Base-by-base conservation (phyloP, 2,797 vertebrate species). In the Channallabes apus region DNA sequence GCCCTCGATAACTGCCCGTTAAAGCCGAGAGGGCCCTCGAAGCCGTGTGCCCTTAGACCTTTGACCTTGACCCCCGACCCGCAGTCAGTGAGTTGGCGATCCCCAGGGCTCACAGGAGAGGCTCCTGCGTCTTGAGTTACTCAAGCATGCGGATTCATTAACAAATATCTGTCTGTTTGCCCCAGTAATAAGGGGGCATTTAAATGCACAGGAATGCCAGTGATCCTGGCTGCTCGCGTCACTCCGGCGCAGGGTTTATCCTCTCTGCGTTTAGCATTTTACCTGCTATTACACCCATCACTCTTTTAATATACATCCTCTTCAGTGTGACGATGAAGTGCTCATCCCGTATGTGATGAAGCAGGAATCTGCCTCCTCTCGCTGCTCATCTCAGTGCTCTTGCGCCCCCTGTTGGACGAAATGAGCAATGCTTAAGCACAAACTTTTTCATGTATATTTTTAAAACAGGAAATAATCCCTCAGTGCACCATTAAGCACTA, bases 141-240 rank as follows among this genome's bases (percentile, higher is more conserved):
- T 85, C 80, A 89, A 92, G 92, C 91, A 93, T 92, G 92, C 87
- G 93, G 91, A 90, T 94, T 95, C 94, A 95, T 95, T 95, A 95
- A 94, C 93, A 94, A 94, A 95, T 95, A 94, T 94, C 93, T 94
- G 94, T 95, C 94, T 94, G 94, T 95, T 95, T 95, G 92, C 93
- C 90, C 88, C 91, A 90, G 92, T 93, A 93, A 95, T 94, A 92
- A 88, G 91, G 90, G 91, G 84, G 90, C 92, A 91, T 94, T 94
- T 94, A 89, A 94, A 93, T 87, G 82, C 87, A 90, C 80, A 87
- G 92, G 91, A 92, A 91, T 92, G 90, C 89, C 75, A 85, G 88
- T 12, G 46, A 85, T 88, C 81, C 91, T 88, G 90, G 90, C 93
- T 94, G 94, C 91, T 67, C 78, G 86, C 93, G 93, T 95, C 94